Percentiles rank a stretch among this genome's conserved stretches.
These are phyloP conservation scores for Andrena praecox DNA, from an alignment of 2,888 invertebrate genomes.

Conservation along the genomic window DNA sequence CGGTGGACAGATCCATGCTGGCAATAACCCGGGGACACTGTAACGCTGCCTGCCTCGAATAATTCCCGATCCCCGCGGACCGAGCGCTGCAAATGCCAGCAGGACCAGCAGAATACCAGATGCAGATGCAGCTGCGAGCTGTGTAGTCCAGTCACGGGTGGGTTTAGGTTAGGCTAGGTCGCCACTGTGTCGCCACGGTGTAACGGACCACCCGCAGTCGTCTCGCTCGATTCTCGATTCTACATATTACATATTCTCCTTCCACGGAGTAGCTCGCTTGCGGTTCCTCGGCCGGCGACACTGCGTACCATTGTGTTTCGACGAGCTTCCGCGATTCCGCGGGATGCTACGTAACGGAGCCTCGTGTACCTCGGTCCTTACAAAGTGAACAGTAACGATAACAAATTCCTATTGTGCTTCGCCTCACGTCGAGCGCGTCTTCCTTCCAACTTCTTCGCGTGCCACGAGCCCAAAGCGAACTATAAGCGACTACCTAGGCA, in stretches of 20 bases:
- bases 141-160: constrained; percentile 55
- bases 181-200: constrained; percentile 17
- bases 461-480: background rate
- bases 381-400: constrained; percentile 27
- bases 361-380: constrained; percentile 4
- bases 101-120: background rate
- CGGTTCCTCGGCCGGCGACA: constrained; percentile 41
- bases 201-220: constrained; percentile 59
- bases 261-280: constrained; percentile 2
- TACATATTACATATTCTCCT: constrained; percentile 29
- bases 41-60: background rate
- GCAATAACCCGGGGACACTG: constrained; percentile 7
- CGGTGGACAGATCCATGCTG: background rate
- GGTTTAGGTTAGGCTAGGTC: constrained; percentile 15
- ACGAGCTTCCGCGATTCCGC: constrained; percentile 30
- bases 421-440: background rate
- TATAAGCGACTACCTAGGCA: background rate
- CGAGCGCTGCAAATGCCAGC: background rate
- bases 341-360: constrained; percentile 33
- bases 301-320: constrained; percentile 42
- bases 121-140: background rate
- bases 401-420: constrained; percentile 15
- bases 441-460: background rate
- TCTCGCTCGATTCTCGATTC: constrained; percentile 22
- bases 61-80: background rate